Conservation (phyloP, 2,888 invertebrate species). For the Parnassius orleans region DNA sequence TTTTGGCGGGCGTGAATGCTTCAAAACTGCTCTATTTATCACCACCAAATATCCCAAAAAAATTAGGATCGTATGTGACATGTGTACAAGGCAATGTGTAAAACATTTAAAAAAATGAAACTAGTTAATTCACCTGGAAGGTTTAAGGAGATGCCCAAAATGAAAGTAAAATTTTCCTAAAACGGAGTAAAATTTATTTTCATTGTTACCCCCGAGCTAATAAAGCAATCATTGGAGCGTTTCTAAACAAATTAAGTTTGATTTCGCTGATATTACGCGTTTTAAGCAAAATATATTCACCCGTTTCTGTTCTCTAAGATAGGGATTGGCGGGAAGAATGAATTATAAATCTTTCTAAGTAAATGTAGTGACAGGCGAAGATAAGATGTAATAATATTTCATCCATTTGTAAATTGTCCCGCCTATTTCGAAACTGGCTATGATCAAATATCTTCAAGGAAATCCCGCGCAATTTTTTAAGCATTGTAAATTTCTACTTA, state of each 20-base stretch:
- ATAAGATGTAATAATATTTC: slow-evolving; percentile 25
- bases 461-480: neutral
- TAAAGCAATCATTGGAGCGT: slow-evolving; percentile 53
- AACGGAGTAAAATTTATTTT: neutral
- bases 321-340: slow-evolving; percentile 2
- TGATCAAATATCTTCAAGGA: slow-evolving; percentile 6
- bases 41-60: no score
- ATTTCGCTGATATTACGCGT: slow-evolving; percentile 6
- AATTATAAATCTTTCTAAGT: slow-evolving; percentile 27
- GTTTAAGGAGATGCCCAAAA: neutral
- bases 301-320: neutral
- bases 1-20: no score
- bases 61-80: no score
- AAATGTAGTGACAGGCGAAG: slow-evolving; percentile 30
- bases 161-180: neutral
- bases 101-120: neutral
- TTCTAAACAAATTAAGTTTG: slow-evolving; percentile 45
- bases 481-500: no score
- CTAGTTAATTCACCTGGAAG: slow-evolving; percentile 5
- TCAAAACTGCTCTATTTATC: no score
- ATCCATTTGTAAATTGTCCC: slow-evolving; percentile 9
- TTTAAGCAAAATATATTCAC: slow-evolving; percentile 10
- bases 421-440: neutral
- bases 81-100: neutral
- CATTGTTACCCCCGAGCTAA: slow-evolving; percentile 33